A percentile compares a stretch with the other conserved stretches of the same genome.
phyloP scores from a whole-genome alignment of 2,797 vertebrate genomes.

The Molossus molossus region DNA sequence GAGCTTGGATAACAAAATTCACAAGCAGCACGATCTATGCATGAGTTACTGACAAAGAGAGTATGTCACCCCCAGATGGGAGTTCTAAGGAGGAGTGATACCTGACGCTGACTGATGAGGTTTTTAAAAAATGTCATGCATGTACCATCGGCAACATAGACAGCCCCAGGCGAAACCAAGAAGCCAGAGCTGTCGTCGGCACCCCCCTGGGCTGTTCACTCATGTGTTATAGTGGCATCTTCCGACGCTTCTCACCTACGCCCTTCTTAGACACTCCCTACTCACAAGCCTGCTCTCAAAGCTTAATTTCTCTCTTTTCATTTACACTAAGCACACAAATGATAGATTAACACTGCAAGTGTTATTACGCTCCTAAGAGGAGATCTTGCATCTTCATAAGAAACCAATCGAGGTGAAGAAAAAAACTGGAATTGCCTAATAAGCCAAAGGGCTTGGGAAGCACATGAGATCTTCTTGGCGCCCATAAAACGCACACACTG shows the following conservation, averaged over 20 bases:
- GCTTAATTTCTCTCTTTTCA: slow-evolving; percentile 30
- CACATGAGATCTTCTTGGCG: not conserved
- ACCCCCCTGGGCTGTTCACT: not conserved
- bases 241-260: too few relatives aligned
- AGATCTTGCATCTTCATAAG: slow-evolving; percentile 6
- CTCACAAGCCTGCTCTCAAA: not conserved
- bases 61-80: not conserved
- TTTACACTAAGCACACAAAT: not conserved
- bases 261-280: not conserved
- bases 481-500: not conserved
- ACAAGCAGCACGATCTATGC: slow-evolving; percentile 39
- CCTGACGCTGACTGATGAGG: slow-evolving; percentile 59
- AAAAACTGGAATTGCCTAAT: slow-evolving; percentile 12
- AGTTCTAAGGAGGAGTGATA: slow-evolving; percentile 18
- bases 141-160: not conserved
- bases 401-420: not conserved
- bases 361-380: not conserved
- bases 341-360: not conserved
- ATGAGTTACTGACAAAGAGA: slow-evolving; percentile 60
- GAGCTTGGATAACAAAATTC: slow-evolving; percentile 67
- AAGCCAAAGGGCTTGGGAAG: slow-evolving; percentile 23
- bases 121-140: not conserved
- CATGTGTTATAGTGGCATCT: not conserved
- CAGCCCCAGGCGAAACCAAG: not conserved
- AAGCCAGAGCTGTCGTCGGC: not conserved